Conservation (phyloP, 2,797 vertebrate species). For the Centroberyx gerrardi region DNA sequence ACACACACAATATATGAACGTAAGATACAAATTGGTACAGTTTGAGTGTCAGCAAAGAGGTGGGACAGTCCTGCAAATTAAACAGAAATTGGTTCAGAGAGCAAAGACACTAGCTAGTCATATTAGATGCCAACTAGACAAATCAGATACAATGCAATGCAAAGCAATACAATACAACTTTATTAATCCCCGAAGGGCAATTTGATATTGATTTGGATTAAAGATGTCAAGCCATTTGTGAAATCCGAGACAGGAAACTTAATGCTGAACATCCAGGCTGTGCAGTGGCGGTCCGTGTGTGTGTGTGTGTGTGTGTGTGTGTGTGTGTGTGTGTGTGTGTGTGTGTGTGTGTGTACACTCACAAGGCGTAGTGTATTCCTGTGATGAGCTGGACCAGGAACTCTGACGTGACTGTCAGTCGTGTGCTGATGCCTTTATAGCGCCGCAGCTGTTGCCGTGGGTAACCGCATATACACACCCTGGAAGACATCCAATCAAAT, state of each 20-base stretch:
- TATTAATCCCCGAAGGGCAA: too few species aligned
- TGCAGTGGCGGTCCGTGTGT: slow-evolving; percentile 5
- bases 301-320: neutral
- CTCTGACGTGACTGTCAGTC: slow-evolving; percentile 95
- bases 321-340: slow-evolving; percentile 3
- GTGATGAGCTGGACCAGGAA: slow-evolving; percentile 99
- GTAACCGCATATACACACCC: slow-evolving; percentile 97
- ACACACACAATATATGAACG: neutral
- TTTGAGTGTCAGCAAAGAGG: neutral
- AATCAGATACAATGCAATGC: too few species aligned
- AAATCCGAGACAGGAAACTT: neutral
- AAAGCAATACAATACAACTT: too few species aligned
- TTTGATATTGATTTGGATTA: neutral
- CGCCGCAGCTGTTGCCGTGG: slow-evolving; percentile 95
- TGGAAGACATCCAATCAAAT: slow-evolving; percentile 66
- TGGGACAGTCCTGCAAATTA: neutral
- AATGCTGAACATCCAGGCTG: neutral
- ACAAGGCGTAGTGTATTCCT: slow-evolving; percentile 98
- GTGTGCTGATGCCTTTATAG: slow-evolving; percentile 92
- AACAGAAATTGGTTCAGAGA: neutral
- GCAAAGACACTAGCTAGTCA: neutral
- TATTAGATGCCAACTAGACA: neutral
- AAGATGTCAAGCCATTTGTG: neutral
- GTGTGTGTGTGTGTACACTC: slow-evolving; percentile 76
- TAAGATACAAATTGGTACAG: neutral